Percentiles rank a stretch among this genome's conserved stretches.
phyloP scores from a whole-genome alignment of 2,888 invertebrate genomes.

The Morinoia aosen region DNA sequence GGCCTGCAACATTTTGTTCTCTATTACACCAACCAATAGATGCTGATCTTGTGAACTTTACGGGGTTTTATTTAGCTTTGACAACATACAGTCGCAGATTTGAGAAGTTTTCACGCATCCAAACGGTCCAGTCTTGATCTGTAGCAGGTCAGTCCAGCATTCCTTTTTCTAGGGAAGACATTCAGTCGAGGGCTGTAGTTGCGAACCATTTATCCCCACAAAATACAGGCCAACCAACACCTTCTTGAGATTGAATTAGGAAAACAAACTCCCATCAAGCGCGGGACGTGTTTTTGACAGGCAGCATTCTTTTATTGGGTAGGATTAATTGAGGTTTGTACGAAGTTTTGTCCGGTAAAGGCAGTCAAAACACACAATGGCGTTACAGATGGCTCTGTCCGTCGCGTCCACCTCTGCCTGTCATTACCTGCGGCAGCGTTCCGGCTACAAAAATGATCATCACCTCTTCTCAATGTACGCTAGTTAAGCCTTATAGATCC shows the following conservation, averaged over 20 bases:
- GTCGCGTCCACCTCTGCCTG: not conserved
- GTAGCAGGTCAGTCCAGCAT: not conserved
- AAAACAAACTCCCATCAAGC: constrained; percentile 50
- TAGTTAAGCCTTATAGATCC: not conserved
- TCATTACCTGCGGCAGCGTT: not conserved
- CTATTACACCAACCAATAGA: too few relatives aligned
- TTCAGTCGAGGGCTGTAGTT: not conserved
- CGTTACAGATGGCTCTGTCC: constrained; percentile 6
- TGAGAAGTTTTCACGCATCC: not conserved
- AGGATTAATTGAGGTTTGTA: constrained; percentile 39
- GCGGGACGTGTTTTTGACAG: constrained; percentile 31
- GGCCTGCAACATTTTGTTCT: too few relatives aligned
- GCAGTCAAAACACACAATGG: not conserved
- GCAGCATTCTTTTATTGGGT: constrained; percentile 5
- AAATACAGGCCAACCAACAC: not conserved
- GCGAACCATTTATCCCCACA: not conserved
- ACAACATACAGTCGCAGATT: too few relatives aligned
- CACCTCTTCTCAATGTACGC: not conserved
- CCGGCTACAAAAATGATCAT: not conserved
- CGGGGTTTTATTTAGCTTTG: too few relatives aligned
- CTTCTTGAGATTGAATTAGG: constrained; percentile 17
- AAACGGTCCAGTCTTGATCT: not conserved
- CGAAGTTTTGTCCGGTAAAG: constrained; percentile 28
- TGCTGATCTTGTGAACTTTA: too few relatives aligned
- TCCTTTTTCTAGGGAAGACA: not conserved